Conservation (phyloP, 1,140 invertebrate species). For the Drosophila takahashii region DNA sequence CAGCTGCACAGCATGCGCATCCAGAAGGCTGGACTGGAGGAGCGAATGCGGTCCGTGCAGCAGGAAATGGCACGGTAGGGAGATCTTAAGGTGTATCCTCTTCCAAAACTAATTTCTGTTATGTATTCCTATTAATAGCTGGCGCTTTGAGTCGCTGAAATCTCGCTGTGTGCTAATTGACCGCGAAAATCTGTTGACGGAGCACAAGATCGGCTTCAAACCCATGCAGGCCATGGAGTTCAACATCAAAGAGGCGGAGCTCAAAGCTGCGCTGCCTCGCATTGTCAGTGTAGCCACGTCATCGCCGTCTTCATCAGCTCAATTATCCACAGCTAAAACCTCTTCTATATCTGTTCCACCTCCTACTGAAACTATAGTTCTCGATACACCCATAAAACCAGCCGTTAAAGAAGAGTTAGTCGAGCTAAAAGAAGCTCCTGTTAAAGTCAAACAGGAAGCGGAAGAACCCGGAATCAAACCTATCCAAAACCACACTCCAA, state of each 20-base stretch:
- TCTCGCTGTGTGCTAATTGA: constrained; percentile 81
- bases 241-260: constrained; percentile 63
- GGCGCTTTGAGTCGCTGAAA: constrained; percentile 83
- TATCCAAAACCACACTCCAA: neutral
- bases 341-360: neutral
- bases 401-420: neutral
- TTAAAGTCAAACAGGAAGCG: constrained; percentile 4
- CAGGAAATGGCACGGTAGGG: constrained; percentile 76
- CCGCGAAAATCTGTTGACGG: constrained; percentile 75
- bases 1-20: constrained; percentile 72
- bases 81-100: accelerated
- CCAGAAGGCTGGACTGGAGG: constrained; percentile 77
- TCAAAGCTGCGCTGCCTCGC: constrained; percentile 61
- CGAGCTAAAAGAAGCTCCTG: neutral
- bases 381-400: constrained; percentile 40
- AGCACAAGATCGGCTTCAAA: constrained; percentile 77
- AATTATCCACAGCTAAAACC: neutral
- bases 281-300: constrained; percentile 43
- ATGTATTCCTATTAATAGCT: constrained; percentile 38
- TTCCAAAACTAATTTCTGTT: neutral
- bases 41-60: constrained; percentile 71
- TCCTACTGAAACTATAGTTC: constrained; percentile 20
- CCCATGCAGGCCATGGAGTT: constrained; percentile 70
- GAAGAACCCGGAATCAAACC: neutral
- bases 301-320: neutral